Conservation (phyloP, 35 echinoderm and acorn worm species). For the Strongylocentrotus purpuratus region DNA sequence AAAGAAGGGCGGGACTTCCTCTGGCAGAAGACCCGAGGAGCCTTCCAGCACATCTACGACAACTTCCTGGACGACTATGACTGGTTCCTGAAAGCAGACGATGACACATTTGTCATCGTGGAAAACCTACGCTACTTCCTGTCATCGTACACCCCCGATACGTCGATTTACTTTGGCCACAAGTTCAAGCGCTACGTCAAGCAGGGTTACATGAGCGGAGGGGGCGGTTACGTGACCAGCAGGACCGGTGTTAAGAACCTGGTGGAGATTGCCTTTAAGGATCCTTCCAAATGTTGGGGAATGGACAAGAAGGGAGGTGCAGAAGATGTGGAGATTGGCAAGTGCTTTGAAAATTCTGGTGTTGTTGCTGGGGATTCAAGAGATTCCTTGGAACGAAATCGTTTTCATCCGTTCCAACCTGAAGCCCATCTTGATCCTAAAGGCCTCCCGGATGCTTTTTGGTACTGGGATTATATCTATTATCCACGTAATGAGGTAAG, state of each 20-base stretch:
- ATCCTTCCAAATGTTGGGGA: slow-evolving; percentile 51
- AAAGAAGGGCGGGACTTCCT: slow-evolving; percentile 71
- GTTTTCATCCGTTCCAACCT: slow-evolving; percentile 90
- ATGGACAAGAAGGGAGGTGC: slow-evolving; percentile 45
- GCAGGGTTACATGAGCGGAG: slow-evolving; percentile 93
- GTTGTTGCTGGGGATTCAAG: slow-evolving; percentile 80
- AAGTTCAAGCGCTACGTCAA: slow-evolving; percentile 86
- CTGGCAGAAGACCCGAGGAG: slow-evolving; percentile 86
- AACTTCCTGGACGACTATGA: slow-evolving; percentile 79
- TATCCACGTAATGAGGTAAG: slow-evolving; percentile 79
- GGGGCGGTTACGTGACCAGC: slow-evolving; percentile 84
- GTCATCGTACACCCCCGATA: slow-evolving; percentile 55
- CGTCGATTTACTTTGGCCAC: slow-evolving; percentile 75
- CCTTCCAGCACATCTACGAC: slow-evolving; percentile 82
- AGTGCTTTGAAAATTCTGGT: slow-evolving; percentile 72
- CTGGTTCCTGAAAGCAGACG: slow-evolving; percentile 94
- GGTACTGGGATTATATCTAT: slow-evolving; percentile 87
- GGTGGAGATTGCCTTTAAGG: slow-evolving; percentile 71
- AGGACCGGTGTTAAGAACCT: slow-evolving; percentile 57
- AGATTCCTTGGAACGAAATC: slow-evolving; percentile 64
- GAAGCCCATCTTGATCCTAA: slow-evolving; percentile 70
- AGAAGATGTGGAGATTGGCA: slow-evolving; percentile 89
- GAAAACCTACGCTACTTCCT: slow-evolving; percentile 90
- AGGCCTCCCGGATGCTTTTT: slow-evolving; percentile 66
- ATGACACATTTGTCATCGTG: slow-evolving; percentile 85